Percentiles rank a stretch among this genome's conserved stretches.
These are phyloP conservation scores for Ophioderma brevispina DNA, from an alignment of 35 echinoderm and acorn worm genomes.

Conservation along the genomic window DNA sequence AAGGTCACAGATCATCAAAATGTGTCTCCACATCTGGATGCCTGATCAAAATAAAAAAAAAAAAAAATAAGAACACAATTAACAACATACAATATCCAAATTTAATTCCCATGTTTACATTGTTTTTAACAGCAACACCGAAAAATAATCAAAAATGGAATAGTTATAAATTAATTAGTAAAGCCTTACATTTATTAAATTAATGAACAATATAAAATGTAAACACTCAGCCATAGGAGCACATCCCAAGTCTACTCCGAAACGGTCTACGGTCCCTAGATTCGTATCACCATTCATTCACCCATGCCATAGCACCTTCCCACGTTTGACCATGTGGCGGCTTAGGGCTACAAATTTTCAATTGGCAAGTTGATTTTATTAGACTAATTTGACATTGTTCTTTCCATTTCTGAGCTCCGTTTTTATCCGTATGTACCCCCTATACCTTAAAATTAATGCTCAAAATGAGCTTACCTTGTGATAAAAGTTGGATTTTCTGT, in stretches of 20 bases:
- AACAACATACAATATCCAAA: not conserved
- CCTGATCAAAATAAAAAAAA: not conserved
- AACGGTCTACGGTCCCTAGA: too few relatives aligned
- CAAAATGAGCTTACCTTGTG: not conserved
- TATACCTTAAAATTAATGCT: not conserved
- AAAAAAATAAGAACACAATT: not conserved
- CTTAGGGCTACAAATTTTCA: not conserved
- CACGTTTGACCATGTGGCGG: not conserved
- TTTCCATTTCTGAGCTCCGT: not conserved
- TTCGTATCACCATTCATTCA: too few relatives aligned
- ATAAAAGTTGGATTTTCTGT: not conserved
- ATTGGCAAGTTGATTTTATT: not conserved
- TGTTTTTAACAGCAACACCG: not conserved
- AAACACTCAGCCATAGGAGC: too few relatives aligned
- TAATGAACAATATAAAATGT: too few relatives aligned
- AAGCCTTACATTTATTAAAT: not conserved
- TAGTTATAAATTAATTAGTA: not conserved
- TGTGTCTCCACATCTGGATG: not conserved
- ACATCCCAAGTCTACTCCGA: too few relatives aligned
- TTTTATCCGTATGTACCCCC: not conserved
- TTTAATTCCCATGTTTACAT: not conserved
- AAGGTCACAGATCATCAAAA: conserved; percentile 1
- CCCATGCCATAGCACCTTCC: not conserved
- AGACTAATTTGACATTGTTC: not conserved
- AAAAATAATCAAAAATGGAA: not conserved